phyloP scores from a whole-genome alignment of 2,888 invertebrate genomes.

The Hydropsyche betteni region DNA sequence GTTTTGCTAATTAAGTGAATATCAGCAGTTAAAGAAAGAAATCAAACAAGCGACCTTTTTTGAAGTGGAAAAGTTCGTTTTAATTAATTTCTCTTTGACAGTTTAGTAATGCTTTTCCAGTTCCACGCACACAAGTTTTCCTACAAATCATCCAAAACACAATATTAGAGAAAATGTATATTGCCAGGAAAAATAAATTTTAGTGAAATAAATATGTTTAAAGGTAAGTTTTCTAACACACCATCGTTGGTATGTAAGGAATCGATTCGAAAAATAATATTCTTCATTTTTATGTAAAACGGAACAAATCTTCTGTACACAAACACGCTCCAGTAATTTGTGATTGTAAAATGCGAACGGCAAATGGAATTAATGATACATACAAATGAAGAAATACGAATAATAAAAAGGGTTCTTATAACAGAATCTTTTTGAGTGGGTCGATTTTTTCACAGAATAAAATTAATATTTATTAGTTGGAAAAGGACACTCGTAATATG shows the following conservation, averaged over 20 bases:
- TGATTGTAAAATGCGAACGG: not conserved
- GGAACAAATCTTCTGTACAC: too few relatives aligned
- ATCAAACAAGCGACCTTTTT: not conserved
- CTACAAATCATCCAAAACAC: conserved; percentile 9
- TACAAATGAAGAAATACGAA: too few relatives aligned
- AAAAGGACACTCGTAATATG: too few relatives aligned
- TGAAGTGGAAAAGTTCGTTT: conserved; percentile 24
- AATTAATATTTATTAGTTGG: too few relatives aligned
- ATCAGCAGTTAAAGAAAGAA: not conserved
- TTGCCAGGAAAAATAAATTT: not conserved
- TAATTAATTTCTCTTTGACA: conserved; percentile 25
- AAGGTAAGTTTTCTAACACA: not conserved
- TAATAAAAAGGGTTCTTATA: too few relatives aligned
- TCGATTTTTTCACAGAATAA: too few relatives aligned
- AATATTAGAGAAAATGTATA: conserved; percentile 8
- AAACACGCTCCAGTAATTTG: conserved; percentile 15
- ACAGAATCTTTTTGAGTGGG: too few relatives aligned
- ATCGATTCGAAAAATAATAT: too few relatives aligned
- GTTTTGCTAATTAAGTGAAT: conserved; percentile 4
- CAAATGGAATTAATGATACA: too few relatives aligned
- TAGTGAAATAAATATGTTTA: too few relatives aligned
- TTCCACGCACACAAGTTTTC: conserved; percentile 6
- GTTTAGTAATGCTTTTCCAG: conserved; percentile 20
- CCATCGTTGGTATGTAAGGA: not conserved
- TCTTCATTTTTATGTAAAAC: too few relatives aligned